Conservation (phyloP, 2,113 vertebrate species). For the Calidris pygmaea region DNA sequence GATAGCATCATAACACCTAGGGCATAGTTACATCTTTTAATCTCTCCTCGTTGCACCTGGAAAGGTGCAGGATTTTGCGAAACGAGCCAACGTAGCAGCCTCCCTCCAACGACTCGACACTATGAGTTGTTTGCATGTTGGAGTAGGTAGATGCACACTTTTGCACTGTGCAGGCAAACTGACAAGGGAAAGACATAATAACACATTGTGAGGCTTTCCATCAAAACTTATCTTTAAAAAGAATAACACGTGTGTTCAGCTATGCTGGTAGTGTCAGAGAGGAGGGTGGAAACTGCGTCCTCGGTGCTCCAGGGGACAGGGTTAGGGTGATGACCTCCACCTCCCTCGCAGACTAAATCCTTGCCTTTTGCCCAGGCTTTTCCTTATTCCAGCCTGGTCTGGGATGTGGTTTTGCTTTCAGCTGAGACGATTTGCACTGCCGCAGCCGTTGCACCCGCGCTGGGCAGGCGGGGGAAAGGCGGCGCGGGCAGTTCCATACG, state of each 20-base stretch:
- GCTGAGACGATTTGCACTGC: not conserved
- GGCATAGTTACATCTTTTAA: not conserved
- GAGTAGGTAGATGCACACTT: not conserved
- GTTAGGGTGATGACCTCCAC: not conserved
- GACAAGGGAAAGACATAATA: not conserved
- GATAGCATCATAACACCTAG: not conserved
- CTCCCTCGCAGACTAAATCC: not conserved
- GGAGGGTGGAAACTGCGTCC: not conserved
- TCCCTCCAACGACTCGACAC: not conserved
- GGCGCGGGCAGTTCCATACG: rapidly evolving
- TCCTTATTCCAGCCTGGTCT: not conserved
- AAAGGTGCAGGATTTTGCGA: not conserved
- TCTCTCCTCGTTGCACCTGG: not conserved
- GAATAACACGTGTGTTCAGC: not conserved
- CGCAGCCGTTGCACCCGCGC: not conserved
- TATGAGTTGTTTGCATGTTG: not conserved
- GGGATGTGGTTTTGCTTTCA: not conserved
- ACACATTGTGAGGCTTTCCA: not conserved
- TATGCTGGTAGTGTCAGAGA: not conserved
- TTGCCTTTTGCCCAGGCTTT: not conserved
- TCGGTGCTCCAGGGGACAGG: rapidly evolving
- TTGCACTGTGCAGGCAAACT: not conserved
- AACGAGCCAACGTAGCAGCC: not conserved
- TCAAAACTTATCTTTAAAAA: rapidly evolving
- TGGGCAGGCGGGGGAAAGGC: not conserved